Conservation (phyloP, 2,797 vertebrate genomes). For the Rhynchonycteris naso region DNA sequence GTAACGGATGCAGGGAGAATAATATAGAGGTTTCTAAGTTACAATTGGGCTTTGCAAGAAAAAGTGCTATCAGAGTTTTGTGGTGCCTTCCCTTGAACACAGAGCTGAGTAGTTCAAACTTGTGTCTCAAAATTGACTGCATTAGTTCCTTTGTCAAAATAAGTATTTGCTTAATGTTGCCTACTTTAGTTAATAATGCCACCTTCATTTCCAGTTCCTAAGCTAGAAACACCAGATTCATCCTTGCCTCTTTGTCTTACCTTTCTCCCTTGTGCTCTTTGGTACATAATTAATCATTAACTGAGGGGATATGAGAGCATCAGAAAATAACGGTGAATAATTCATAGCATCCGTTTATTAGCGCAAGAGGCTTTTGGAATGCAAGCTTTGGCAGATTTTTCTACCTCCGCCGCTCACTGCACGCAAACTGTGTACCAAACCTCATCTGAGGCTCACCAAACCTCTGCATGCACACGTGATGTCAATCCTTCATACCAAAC, state of each 20-base stretch:
- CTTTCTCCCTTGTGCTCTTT: not conserved
- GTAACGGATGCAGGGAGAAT: not conserved
- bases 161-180: not conserved
- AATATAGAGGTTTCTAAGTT: not conserved
- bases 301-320: not conserved
- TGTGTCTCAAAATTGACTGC: not conserved
- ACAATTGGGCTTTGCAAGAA: not conserved
- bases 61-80: not conserved
- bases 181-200: not conserved
- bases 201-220: not conserved
- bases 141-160: not conserved
- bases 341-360: not conserved
- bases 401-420: not conserved
- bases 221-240: not conserved
- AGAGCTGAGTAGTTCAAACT: not conserved
- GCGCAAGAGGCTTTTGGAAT: not conserved
- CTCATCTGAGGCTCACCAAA: not conserved
- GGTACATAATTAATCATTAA: not conserved
- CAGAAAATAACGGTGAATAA: not conserved
- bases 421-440: no score
- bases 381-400: not conserved
- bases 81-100: not conserved
- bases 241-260: not conserved
- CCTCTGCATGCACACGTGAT: not conserved
- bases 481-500: not conserved